Evolutionary conservation across 1,140 invertebrate genomes (phyloP).

Genomic region (Steinernema khuongi): DNA sequence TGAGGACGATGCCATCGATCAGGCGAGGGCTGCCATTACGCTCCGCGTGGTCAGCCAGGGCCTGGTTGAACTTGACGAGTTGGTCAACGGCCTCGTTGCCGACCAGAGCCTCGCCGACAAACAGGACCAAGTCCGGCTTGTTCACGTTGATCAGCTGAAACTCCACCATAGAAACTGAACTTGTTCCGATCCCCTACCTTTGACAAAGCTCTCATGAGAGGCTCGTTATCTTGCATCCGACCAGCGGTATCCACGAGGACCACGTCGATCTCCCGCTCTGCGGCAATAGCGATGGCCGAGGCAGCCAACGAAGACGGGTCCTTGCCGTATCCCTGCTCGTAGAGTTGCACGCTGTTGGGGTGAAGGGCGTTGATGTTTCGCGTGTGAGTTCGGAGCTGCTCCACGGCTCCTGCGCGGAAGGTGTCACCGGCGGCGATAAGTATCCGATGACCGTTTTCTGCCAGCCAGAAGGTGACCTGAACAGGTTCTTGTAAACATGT

Average conservation of each 20-base stretch:
- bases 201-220: constrained; percentile 87
- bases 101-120: constrained; percentile 96
- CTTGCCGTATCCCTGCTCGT: constrained; percentile 97
- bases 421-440: constrained; percentile 98
- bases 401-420: constrained; percentile 95
- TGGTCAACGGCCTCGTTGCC: constrained; percentile 99
- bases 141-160: constrained; percentile 74
- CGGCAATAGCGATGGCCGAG: constrained; percentile 84
- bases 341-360: constrained; percentile 84
- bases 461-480: constrained; percentile 94
- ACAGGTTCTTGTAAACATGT: too few relatives aligned
- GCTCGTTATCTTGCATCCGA: constrained; percentile 99
- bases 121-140: constrained; percentile 90
- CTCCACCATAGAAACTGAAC: constrained; percentile 3
- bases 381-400: constrained; percentile 91
- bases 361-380: constrained; percentile 88
- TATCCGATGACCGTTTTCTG: constrained; percentile 91
- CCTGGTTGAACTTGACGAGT: constrained; percentile 95
- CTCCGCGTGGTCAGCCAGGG: constrained; percentile 67
- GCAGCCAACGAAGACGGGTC: constrained; percentile 95
- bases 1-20: constrained; percentile 94
- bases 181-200: constrained; percentile 65
- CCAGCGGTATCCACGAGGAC: constrained; percentile 96
- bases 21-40: constrained; percentile 71
- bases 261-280: constrained; percentile 76